phyloP scores from a whole-genome alignment of 2,888 invertebrate species.

The Stomorhina lunata region DNA sequence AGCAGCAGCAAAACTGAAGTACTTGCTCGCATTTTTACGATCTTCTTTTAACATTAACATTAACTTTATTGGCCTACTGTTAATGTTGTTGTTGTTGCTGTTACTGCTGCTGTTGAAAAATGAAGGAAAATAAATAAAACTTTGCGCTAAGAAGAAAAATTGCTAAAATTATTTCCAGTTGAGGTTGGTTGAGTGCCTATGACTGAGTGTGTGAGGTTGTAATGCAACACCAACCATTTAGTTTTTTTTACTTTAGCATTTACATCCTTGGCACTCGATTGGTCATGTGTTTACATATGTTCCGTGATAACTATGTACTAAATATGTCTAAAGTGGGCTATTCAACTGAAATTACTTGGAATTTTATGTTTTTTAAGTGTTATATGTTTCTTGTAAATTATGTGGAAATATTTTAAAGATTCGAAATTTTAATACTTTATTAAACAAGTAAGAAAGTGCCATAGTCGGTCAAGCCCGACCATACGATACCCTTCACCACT shows the following conservation, averaged over 20 bases:
- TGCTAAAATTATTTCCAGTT: not conserved
- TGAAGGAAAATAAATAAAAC: too few species aligned
- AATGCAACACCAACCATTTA: conserved; percentile 20
- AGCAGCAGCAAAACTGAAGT: conserved; percentile 29
- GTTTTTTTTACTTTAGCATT: too few species aligned
- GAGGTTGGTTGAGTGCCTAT: not conserved
- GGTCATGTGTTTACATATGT: not conserved
- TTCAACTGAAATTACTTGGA: conserved; percentile 28
- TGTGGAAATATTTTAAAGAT: not conserved
- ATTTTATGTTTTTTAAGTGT: conserved; percentile 7
- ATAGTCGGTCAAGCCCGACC: too few species aligned
- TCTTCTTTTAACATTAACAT: conserved; percentile 29
- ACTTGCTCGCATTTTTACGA: conserved; percentile 32
- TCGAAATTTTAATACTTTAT: too few species aligned
- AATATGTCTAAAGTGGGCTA: not conserved
- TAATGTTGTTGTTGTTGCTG: too few species aligned
- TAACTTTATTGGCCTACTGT: conserved; percentile 61
- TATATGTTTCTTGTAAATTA: not conserved
- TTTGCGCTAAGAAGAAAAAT: conserved; percentile 5
- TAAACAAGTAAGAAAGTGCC: too few species aligned
- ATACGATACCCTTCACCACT: too few species aligned
- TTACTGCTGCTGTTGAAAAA: conserved; percentile 29
- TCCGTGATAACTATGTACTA: too few species aligned
- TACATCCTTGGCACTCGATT: conserved; percentile 18
- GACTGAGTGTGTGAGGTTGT: not conserved